Percentiles rank a stretch among this genome's conserved stretches.
Evolutionary conservation across 2,797 vertebrate genomes (phyloP).

Genomic region (Phrynocephalus guinanensis): DNA sequence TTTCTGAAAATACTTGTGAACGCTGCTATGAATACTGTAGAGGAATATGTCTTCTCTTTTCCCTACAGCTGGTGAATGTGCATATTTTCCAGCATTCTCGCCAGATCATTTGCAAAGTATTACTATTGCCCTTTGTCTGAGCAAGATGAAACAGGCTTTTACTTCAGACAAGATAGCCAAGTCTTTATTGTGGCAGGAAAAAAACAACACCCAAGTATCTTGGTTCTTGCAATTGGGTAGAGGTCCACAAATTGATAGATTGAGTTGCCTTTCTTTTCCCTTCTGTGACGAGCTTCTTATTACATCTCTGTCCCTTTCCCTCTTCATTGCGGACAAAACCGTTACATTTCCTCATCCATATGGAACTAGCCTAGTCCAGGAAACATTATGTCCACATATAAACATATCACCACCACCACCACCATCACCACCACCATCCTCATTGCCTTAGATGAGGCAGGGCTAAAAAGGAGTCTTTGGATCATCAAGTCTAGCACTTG

Average conservation of each 20-base stretch:
- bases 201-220: neutral
- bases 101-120: neutral
- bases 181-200: neutral
- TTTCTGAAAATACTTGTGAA: neutral
- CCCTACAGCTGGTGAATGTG: neutral
- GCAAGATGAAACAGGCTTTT: neutral
- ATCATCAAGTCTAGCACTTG: too few species aligned
- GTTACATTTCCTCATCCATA: neutral
- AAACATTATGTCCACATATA: neutral
- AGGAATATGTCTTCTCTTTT: neutral
- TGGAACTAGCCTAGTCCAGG: neutral
- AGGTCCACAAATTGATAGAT: neutral
- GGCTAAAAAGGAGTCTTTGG: too few species aligned
- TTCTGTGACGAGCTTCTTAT: neutral
- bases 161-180: neutral
- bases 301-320: neutral
- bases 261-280: neutral
- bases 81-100: neutral
- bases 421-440: neutral
- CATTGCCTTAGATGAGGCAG: too few species aligned
- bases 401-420: neutral
- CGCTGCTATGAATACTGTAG: neutral
- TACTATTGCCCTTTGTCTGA: neutral
- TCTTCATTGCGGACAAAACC: neutral
- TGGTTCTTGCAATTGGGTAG: neutral